Conservation (phyloP, 2,797 vertebrate genomes). For the Coregonus suidteri region DNA sequence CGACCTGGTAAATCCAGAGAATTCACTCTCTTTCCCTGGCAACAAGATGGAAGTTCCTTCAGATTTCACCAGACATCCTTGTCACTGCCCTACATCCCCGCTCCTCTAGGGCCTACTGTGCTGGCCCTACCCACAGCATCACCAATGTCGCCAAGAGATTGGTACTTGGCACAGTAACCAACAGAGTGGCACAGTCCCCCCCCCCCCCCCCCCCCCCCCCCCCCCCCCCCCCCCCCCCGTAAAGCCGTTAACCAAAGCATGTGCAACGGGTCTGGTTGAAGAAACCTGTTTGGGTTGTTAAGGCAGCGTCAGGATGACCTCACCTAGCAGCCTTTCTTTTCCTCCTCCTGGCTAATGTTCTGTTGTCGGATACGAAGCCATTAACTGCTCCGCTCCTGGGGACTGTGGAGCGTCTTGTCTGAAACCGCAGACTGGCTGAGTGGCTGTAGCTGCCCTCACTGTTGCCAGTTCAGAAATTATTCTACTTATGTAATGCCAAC, state of each 20-base stretch:
- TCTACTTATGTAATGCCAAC: slow-evolving; percentile 18
- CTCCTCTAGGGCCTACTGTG: neutral
- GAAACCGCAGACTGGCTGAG: slow-evolving; percentile 21
- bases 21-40: neutral
- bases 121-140: neutral
- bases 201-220: slow-evolving; percentile 27
- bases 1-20: neutral
- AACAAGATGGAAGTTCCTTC: neutral
- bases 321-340: neutral
- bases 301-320: neutral
- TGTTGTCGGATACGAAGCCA: neutral
- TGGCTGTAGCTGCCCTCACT: neutral
- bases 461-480: slow-evolving; percentile 28
- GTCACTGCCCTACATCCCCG: slow-evolving; percentile 7
- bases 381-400: neutral
- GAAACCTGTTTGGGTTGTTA: neutral
- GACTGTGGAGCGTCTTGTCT: neutral
- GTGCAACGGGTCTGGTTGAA: slow-evolving; percentile 21
- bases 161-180: slow-evolving; percentile 34
- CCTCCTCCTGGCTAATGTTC: slow-evolving; percentile 29
- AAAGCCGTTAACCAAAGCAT: slow-evolving; percentile 51
- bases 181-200: slow-evolving; percentile 6
- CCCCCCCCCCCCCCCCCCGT: slow-evolving; percentile 36
- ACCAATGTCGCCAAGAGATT: neutral
- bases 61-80: neutral